Conservation (phyloP, 2,113 vertebrate species). For the Podilymbus podiceps region DNA sequence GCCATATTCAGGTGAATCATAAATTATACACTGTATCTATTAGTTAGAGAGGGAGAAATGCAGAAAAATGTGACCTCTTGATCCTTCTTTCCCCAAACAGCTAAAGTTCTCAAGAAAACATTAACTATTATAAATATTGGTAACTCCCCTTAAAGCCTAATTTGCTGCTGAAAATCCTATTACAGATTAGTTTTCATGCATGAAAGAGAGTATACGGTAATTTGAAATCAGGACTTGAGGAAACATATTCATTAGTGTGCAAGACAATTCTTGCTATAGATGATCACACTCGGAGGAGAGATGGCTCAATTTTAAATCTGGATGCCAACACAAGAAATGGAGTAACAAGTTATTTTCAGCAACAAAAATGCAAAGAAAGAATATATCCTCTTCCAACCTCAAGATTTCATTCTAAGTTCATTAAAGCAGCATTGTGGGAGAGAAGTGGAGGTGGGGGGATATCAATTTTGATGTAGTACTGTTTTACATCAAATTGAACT, state of each 20-base stretch:
- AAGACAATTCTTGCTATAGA: background rate
- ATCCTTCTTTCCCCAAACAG: background rate
- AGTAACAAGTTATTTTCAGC: background rate
- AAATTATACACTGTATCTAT: background rate
- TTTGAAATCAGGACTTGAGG: background rate
- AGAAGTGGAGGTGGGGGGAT: rapidly evolving
- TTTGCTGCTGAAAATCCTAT: background rate
- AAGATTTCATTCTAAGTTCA: background rate
- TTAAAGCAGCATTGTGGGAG: background rate
- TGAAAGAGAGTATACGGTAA: background rate
- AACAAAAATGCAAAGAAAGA: background rate
- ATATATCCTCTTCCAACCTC: background rate
- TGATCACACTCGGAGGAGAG: background rate
- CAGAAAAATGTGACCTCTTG: constrained; percentile 24
- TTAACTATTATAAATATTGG: background rate
- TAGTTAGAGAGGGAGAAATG: background rate
- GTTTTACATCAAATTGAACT: background rate
- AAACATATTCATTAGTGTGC: rapidly evolving
- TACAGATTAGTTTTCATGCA: background rate
- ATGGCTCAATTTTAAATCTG: background rate
- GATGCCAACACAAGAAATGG: background rate
- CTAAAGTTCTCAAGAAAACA: constrained; percentile 45
- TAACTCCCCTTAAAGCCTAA: background rate
- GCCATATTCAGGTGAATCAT: background rate
- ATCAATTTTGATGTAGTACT: background rate